Evolutionary conservation across 2,113 vertebrate genomes (phyloP), one percentile per base, ranked within the genome.

Genomic region (Tauraco erythrolophus): DNA sequence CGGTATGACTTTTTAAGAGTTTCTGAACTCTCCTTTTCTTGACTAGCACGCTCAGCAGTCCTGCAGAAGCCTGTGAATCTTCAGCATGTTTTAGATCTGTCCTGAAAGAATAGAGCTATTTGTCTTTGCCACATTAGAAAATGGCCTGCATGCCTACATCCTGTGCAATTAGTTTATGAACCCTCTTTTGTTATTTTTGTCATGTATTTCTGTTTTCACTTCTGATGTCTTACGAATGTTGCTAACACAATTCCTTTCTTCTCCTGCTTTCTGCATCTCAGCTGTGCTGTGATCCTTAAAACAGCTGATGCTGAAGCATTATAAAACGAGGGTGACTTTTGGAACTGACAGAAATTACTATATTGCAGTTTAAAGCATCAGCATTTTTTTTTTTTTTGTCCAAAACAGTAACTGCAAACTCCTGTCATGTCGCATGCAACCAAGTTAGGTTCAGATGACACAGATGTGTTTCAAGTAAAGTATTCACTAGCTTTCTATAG

Each of bases 171-270:
- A 72, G 81, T 92, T 89, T 94, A 95, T 71, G 87, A 96, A 90
- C 65, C 53, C 85, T 84, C 82, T 91, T 94, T 89, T 96, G 93
- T 96, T 96, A 95, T 92, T 97, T 97, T 94, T 95, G 95, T 95
- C 92, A 94, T 94, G 79, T 94, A 94, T 94, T 97, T 89, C 89
- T 95, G 89, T 97, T 96, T 96, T 96, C 89, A 95, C 92, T 94
- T 95, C 80, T 95, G 80, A 68, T 95, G 92, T 60, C 91, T 94
- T 75, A 89, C 35, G 70, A 95, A 62, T 88, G 76, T 91, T 94
- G 71, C 90, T 94, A 95, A 93, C 64, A 90, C 81, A 92, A 58
- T 84, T 71, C 80, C 94, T 86, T 93, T 91, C 58, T 94, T 94
- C 81, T 82, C 53, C 80, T 74, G 35, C 83, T 87, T 94, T 94